Evolutionary conservation across 2,888 invertebrate genomes (phyloP).

Genomic region (Drosophila atripex): DNA sequence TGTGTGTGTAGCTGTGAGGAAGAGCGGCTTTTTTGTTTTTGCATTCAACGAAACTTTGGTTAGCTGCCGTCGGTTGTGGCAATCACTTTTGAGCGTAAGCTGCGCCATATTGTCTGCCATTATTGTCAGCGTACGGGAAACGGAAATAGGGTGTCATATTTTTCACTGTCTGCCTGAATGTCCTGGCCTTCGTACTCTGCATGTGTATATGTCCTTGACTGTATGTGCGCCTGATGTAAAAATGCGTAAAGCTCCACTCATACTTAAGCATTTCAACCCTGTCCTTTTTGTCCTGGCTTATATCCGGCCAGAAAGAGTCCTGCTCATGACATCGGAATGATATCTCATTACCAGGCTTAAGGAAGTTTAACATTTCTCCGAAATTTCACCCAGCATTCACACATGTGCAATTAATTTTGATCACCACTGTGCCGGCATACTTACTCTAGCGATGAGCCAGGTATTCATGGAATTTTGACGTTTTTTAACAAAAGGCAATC

Average conservation of each 20-base stretch:
- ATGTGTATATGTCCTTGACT: conserved; percentile 1
- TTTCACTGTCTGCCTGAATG: conserved; percentile 52
- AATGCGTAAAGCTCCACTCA: conserved; percentile 66
- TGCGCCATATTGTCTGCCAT: conserved; percentile 75
- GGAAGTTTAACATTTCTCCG: conserved; percentile 60
- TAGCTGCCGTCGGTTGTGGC: conserved; percentile 50
- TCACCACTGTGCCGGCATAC: conserved; percentile 7
- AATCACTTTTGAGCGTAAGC: conserved; percentile 69
- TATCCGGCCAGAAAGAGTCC: conserved; percentile 30
- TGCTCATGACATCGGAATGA: conserved; percentile 44
- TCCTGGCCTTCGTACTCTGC: conserved; percentile 20
- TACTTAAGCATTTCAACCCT: conserved; percentile 56
- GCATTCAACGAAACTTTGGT: conserved; percentile 48
- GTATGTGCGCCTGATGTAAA: conserved; percentile 44
- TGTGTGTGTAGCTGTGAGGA: conserved; percentile 7
- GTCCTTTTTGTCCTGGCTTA: conserved; percentile 39
- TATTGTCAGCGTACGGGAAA: conserved; percentile 68
- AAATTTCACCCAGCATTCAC: conserved; percentile 56
- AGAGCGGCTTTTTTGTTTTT: conserved; percentile 39
- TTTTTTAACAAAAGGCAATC: not conserved
- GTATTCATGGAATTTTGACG: not conserved
- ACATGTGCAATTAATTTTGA: conserved; percentile 48
- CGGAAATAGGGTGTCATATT: conserved; percentile 72
- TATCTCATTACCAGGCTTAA: conserved; percentile 69
- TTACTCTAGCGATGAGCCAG: not conserved